Conservation (phyloP, 2,888 invertebrate species). For the Drosophila longiperda region DNA sequence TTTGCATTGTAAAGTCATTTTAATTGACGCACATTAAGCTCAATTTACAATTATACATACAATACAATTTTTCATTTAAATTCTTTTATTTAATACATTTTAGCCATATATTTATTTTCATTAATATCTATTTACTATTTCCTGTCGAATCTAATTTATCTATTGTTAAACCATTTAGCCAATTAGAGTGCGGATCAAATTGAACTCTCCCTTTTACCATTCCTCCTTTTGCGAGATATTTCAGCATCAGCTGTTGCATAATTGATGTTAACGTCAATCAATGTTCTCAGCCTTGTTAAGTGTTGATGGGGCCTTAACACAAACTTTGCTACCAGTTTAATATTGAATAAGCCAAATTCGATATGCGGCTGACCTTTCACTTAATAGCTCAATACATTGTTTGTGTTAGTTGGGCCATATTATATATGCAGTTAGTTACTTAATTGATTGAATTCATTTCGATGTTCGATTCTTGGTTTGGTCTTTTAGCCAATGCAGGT, state of each 20-base stretch:
- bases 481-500: background rate
- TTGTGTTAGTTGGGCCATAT: background rate
- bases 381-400: background rate
- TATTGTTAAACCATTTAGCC: background rate
- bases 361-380: background rate
- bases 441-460: conserved; percentile 4
- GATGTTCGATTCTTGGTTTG: background rate
- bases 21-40: background rate
- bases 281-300: conserved; percentile 16
- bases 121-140: background rate
- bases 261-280: conserved; percentile 18
- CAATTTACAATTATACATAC: background rate
- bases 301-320: conserved; percentile 12
- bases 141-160: background rate
- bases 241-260: conserved; percentile 6
- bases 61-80: background rate
- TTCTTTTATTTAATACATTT: background rate
- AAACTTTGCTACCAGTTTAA: background rate
- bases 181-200: background rate
- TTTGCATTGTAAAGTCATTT: background rate
- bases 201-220: background rate
- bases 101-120: too few species aligned
- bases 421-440: background rate
- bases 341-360: conserved; percentile 11
- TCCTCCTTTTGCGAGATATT: background rate